A percentile compares a stretch with the other conserved stretches of the same genome.
Evolutionary conservation across 2,797 vertebrate species (phyloP).

Genomic region (Leptoclinus maculatus): DNA sequence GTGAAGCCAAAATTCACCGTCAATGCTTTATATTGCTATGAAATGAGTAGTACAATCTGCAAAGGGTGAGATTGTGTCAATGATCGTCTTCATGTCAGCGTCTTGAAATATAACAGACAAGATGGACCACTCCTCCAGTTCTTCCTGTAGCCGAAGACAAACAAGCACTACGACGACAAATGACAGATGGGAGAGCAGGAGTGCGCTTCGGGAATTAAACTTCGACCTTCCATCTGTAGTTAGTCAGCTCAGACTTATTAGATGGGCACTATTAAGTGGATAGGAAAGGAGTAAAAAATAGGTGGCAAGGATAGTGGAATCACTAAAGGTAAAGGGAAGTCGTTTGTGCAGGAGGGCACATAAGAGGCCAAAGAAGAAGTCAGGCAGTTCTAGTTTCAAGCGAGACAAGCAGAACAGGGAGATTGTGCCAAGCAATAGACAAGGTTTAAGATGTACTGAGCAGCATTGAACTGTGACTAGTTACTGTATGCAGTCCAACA

Average conservation of each 20-base stretch:
- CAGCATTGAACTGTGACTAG: not conserved
- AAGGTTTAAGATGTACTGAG: not conserved
- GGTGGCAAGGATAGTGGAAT: not conserved
- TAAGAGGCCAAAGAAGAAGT: not conserved
- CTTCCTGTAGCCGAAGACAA: not conserved
- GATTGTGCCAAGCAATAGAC: not conserved
- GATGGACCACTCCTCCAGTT: not conserved
- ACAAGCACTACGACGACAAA: not conserved
- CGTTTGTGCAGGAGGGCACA: not conserved
- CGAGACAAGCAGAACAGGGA: not conserved
- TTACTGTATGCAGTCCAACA: slow-evolving; percentile 16
- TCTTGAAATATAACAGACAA: slow-evolving; percentile 5
- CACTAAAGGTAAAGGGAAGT: not conserved
- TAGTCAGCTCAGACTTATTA: not conserved
- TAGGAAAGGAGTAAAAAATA: not conserved
- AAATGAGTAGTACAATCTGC: not conserved
- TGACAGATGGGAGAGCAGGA: not conserved
- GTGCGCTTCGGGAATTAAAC: not conserved
- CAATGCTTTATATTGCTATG: slow-evolving; percentile 1
- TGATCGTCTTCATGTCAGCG: slow-evolving; percentile 5
- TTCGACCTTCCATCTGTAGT: not conserved
- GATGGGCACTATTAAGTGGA: not conserved
- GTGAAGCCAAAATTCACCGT: slow-evolving; percentile 47
- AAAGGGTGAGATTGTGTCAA: not conserved
- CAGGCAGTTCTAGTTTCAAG: not conserved